Evolutionary conservation across 2,113 vertebrate species (phyloP).

Genomic region (Ictalurus punctatus): DNA sequence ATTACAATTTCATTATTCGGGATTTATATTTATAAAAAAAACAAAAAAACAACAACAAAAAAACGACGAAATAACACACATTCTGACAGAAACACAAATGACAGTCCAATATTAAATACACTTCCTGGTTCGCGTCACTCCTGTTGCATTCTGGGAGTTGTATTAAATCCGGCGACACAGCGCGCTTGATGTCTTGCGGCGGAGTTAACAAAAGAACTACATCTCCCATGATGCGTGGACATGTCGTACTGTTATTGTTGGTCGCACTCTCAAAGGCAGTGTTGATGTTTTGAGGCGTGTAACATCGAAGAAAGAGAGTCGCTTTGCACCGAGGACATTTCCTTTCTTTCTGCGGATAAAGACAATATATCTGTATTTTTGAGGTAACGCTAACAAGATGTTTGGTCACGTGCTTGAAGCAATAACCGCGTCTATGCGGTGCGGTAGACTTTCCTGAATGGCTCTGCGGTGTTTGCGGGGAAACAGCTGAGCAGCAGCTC

Average conservation of each 20-base stretch:
- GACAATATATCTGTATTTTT: too few relatives aligned
- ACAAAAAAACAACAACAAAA: neutral
- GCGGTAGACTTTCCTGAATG: neutral
- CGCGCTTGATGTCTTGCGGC: accelerated
- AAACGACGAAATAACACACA: neutral
- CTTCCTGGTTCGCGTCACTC: neutral
- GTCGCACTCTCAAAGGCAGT: neutral
- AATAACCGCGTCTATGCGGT: neutral
- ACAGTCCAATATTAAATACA: neutral
- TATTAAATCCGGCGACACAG: neutral
- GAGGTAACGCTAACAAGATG: neutral
- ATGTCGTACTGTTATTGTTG: neutral
- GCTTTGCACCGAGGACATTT: constrained; percentile 7
- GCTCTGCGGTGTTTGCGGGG: neutral
- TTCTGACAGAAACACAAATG: neutral
- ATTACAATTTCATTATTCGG: neutral
- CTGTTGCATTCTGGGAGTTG: constrained; percentile 14
- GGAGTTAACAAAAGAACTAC: neutral
- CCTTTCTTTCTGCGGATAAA: neutral
- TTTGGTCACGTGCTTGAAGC: neutral
- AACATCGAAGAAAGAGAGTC: neutral
- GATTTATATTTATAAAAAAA: too few relatives aligned
- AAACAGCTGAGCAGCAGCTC: neutral
- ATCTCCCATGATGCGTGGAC: neutral
- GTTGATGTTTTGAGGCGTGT: constrained; percentile 42